Conservation (phyloP, 53 echinoderm and acorn worm genomes). For the Paracentrotus lividus region DNA sequence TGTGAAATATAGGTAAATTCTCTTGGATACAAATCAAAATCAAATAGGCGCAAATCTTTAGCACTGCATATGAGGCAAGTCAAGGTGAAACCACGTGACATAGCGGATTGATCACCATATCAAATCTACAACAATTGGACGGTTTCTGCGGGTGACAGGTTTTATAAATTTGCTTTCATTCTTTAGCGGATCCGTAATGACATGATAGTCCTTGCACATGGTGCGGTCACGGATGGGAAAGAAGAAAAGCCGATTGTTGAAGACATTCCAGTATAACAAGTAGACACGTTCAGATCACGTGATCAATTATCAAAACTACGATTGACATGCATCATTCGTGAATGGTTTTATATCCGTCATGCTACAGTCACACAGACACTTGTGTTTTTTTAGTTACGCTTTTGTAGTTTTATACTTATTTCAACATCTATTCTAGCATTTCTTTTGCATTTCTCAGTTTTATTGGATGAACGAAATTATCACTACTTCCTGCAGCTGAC, state of each 20-base stretch:
- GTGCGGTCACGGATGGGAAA: conserved; percentile 11
- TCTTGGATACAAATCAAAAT: no score
- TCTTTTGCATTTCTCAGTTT: no score
- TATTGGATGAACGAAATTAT: no score
- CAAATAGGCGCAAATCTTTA: not conserved
- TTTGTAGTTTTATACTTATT: no score
- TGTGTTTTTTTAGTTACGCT: no score
- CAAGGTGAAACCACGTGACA: not conserved
- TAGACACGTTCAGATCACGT: conserved; percentile 12
- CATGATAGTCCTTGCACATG: conserved; percentile 15
- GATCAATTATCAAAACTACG: no score
- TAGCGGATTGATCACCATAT: not conserved
- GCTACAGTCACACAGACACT: no score
- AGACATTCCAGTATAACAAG: not conserved
- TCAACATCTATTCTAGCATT: no score
- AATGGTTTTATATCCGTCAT: no score
- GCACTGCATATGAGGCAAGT: not conserved
- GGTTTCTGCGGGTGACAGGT: conserved; percentile 37
- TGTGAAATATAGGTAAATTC: no score
- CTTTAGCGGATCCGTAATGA: not conserved
- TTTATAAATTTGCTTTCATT: conserved; percentile 8
- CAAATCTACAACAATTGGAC: not conserved
- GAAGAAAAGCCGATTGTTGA: not conserved
- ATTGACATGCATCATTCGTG: no score
- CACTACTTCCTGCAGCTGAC: no score